Conservation (phyloP, 2,113 vertebrate species). For the Saccopteryx leptura region DNA sequence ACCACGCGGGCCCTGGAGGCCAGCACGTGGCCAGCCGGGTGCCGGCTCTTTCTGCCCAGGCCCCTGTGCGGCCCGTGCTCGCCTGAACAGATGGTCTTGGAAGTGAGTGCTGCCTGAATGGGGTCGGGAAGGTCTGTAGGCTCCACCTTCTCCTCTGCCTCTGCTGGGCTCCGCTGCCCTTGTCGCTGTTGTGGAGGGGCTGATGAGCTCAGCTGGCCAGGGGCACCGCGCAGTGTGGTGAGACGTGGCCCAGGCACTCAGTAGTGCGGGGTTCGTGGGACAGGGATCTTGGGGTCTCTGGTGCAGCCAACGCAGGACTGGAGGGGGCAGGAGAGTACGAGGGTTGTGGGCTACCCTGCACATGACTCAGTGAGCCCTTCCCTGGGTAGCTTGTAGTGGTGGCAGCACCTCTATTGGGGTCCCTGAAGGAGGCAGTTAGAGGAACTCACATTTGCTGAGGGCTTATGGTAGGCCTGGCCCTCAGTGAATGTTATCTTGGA, state of each 20-base stretch:
- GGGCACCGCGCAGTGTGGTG: fast-evolving
- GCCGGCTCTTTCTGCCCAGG: constrained; percentile 87
- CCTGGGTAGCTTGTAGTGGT: not conserved
- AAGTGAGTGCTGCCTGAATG: constrained; percentile 76
- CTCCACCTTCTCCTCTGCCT: not conserved
- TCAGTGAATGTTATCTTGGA: too few species aligned
- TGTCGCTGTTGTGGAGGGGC: not conserved
- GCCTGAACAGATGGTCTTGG: constrained; percentile 88
- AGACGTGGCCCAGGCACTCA: fast-evolving
- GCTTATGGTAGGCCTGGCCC: not conserved
- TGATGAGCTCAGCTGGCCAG: fast-evolving
- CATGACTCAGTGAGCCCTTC: not conserved
- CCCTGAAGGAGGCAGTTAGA: not conserved
- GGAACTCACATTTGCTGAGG: not conserved
- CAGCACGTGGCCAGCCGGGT: constrained; percentile 86
- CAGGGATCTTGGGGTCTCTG: not conserved
- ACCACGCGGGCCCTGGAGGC: constrained; percentile 83
- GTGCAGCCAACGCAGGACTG: not conserved
- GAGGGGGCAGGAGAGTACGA: not conserved
- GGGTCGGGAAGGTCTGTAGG: constrained; percentile 78
- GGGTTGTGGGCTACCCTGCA: not conserved
- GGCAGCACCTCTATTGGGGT: fast-evolving
- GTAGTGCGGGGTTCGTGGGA: fast-evolving
- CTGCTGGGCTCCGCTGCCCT: not conserved
- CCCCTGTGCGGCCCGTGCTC: constrained; percentile 80